Evolutionary conservation across 2,888 invertebrate species (phyloP).

Genomic region (Caradrina clavipalpis): DNA sequence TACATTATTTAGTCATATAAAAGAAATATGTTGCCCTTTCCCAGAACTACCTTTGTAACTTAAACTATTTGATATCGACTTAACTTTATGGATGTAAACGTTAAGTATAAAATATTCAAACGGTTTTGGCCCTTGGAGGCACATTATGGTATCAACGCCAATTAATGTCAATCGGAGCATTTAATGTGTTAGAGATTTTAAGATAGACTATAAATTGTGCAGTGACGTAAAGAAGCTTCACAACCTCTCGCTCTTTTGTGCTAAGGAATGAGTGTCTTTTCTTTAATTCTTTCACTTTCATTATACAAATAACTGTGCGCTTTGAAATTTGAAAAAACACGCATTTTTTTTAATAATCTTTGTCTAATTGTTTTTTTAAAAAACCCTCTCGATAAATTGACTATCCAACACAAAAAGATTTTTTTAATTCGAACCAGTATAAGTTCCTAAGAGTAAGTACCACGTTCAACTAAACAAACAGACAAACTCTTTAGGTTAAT

Average conservation of each 20-base stretch:
- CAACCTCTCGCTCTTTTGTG: not conserved
- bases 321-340: too few species aligned
- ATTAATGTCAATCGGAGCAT: conserved; percentile 53
- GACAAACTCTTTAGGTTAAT: too few species aligned
- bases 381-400: too few species aligned
- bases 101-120: conserved; percentile 9
- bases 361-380: too few species aligned
- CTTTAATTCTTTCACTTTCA: not conserved
- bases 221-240: conserved; percentile 1
- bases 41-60: not conserved
- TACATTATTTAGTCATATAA: not conserved
- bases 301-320: not conserved
- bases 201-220: conserved; percentile 33
- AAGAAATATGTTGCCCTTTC: not conserved
- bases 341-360: too few species aligned
- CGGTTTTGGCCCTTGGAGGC: not conserved
- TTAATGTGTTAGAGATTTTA: conserved; percentile 37
- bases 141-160: conserved; percentile 19
- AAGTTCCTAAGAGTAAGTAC: too few species aligned
- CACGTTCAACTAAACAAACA: too few species aligned
- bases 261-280: not conserved
- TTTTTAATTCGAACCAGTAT: too few species aligned
- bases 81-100: conserved; percentile 32
- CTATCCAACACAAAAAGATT: too few species aligned
- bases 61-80: conserved; percentile 13